Evolutionary conservation across 1,140 invertebrate species (phyloP).

Genomic region (Littorina saxatilis): DNA sequence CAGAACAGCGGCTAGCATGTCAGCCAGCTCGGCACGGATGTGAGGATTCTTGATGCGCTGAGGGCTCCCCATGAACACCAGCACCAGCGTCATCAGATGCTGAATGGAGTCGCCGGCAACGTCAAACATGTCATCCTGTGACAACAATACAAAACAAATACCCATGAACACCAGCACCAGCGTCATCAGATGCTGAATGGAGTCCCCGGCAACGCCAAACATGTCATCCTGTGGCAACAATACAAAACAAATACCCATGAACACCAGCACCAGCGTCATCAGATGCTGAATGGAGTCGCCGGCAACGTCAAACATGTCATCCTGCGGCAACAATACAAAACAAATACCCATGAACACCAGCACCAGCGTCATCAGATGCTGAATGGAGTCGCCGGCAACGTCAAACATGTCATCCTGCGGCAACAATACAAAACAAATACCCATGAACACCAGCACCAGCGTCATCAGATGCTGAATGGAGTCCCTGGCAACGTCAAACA

Average conservation of each 20-base stretch:
- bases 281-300: slow-evolving; percentile 76
- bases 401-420: slow-evolving; percentile 68
- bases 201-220: slow-evolving; percentile 62
- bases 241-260: slow-evolving; percentile 80
- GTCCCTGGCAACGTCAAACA: slow-evolving; percentile 64
- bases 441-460: slow-evolving; percentile 82
- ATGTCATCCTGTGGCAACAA: slow-evolving; percentile 54
- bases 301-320: slow-evolving; percentile 68
- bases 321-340: slow-evolving; percentile 24
- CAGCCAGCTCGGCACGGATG: slow-evolving; percentile 91
- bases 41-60: slow-evolving; percentile 93
- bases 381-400: slow-evolving; percentile 57
- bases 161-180: slow-evolving; percentile 83
- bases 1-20: slow-evolving; percentile 86
- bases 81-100: slow-evolving; percentile 83
- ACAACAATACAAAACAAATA: not conserved
- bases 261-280: slow-evolving; percentile 82
- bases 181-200: slow-evolving; percentile 82
- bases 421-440: slow-evolving; percentile 73
- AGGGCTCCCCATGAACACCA: slow-evolving; percentile 85
- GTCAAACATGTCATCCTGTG: slow-evolving; percentile 66
- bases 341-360: slow-evolving; percentile 83
- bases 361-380: slow-evolving; percentile 83
- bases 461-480: slow-evolving; percentile 82
- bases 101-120: slow-evolving; percentile 69